phyloP scores from a whole-genome alignment of 1,140 invertebrate species.

The Eriosoma lanigerum region DNA sequence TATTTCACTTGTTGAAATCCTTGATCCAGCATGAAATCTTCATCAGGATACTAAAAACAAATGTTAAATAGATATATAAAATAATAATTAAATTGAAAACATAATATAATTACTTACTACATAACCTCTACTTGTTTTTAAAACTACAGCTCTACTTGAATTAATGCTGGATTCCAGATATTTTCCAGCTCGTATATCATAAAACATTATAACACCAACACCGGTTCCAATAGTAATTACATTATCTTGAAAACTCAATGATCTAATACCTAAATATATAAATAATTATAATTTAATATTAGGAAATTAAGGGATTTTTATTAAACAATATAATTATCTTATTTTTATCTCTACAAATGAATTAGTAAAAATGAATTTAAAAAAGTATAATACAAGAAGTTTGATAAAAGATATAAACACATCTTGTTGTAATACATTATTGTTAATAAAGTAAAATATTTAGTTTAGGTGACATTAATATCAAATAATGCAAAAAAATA shows the following conservation, averaged over 20 bases:
- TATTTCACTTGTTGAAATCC: slow-evolving; percentile 82
- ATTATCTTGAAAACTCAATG: slow-evolving; percentile 85
- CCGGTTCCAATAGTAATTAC: slow-evolving; percentile 92
- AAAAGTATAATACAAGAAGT: no score
- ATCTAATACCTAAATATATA: slow-evolving; percentile 70
- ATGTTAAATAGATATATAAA: background rate
- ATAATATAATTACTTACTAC: slow-evolving; percentile 71
- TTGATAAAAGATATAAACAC: no score
- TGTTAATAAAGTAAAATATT: no score
- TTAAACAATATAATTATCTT: no score
- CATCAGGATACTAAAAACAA: slow-evolving; percentile 73
- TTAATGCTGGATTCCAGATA: slow-evolving; percentile 89
- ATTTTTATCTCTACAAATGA: no score
- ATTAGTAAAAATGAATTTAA: no score
- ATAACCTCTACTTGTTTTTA: slow-evolving; percentile 86
- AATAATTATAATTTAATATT: no score
- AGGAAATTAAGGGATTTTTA: no score
- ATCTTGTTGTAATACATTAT: no score
- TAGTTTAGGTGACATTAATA: no score
- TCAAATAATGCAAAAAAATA: no score
- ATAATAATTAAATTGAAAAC: background rate
- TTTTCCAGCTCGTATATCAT: slow-evolving; percentile 86
- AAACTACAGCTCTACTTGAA: slow-evolving; percentile 81
- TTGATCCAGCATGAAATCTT: slow-evolving; percentile 69
- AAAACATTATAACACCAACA: slow-evolving; percentile 88